Evolutionary conservation across 2,888 invertebrate genomes (phyloP).

Genomic region (Thyatira batis): DNA sequence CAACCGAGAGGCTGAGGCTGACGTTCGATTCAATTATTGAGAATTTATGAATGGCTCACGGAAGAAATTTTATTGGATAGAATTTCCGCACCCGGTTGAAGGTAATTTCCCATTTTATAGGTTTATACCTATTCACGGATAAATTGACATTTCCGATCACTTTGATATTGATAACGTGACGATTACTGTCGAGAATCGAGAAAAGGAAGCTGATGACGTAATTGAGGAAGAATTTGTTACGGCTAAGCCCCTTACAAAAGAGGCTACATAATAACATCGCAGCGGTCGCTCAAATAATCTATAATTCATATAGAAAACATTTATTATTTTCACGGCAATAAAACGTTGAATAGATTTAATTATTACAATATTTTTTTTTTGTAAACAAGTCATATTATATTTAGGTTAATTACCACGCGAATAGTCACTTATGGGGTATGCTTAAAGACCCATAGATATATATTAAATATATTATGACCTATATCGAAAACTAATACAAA

Average conservation of each 20-base stretch:
- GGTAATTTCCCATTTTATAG: slow-evolving; percentile 64
- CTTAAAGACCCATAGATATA: too few species aligned
- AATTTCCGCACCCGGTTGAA: slow-evolving; percentile 57
- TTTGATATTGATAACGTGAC: slow-evolving; percentile 41
- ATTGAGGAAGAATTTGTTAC: slow-evolving; percentile 36
- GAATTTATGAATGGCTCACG: slow-evolving; percentile 69
- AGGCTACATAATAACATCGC: slow-evolving; percentile 13
- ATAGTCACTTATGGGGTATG: too few species aligned
- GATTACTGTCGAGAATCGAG: slow-evolving; percentile 36
- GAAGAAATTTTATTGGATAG: slow-evolving; percentile 68
- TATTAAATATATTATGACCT: too few species aligned
- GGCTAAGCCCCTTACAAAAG: slow-evolving; percentile 29
- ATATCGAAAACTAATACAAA: too few species aligned
- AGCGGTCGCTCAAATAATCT: neutral
- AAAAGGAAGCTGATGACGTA: slow-evolving; percentile 37
- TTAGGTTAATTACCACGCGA: too few species aligned
- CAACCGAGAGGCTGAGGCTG: slow-evolving; percentile 53
- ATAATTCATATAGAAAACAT: too few species aligned
- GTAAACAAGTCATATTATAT: too few species aligned
- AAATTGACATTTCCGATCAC: slow-evolving; percentile 51
- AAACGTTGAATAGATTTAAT: too few species aligned
- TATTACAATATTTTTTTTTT: too few species aligned
- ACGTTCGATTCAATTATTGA: slow-evolving; percentile 73
- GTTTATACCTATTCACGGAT: slow-evolving; percentile 52
- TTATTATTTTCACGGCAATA: too few species aligned